A percentile compares a stretch with the other conserved stretches of the same genome.
These are phyloP conservation scores for Mus pahari DNA, from an alignment of 2,113 vertebrate genomes.

Conservation along the genomic window DNA sequence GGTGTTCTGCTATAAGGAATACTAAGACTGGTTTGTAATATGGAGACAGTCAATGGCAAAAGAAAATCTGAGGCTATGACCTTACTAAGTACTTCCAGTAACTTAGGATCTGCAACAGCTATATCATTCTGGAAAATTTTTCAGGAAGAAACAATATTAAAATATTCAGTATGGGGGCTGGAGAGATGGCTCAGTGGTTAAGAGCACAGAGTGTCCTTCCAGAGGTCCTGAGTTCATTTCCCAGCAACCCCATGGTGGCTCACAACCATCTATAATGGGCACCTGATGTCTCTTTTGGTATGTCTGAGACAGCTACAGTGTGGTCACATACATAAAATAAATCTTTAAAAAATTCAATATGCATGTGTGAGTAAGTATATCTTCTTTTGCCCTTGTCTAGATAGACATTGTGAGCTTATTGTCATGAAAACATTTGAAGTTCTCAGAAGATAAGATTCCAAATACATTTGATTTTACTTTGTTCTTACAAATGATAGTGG, in stretches of 20 bases:
- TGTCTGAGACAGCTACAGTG: too few species aligned
- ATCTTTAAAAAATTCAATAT: not conserved
- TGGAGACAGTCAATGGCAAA: constrained; percentile 16
- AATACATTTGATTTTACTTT: constrained; percentile 44
- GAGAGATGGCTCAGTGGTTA: not conserved
- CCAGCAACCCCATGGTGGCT: too few species aligned
- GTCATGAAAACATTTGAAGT: constrained; percentile 47
- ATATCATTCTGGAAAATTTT: constrained; percentile 49
- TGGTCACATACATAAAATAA: too few species aligned
- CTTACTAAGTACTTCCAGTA: constrained; percentile 52
- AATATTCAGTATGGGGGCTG: not conserved
- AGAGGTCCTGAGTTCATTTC: too few species aligned
- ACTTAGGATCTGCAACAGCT: constrained; percentile 6
- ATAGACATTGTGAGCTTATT: not conserved
- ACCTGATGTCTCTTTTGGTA: too few species aligned
- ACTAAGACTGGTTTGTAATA: constrained; percentile 25
- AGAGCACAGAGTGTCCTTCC: too few species aligned
- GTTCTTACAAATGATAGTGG: not conserved
- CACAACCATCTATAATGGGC: too few species aligned
- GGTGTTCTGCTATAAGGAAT: not conserved
- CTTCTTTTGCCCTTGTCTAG: not conserved
- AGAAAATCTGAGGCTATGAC: constrained; percentile 33
- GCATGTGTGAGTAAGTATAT: not conserved
- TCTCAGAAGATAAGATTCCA: constrained; percentile 24
- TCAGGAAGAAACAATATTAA: constrained; percentile 44